phyloP scores from a whole-genome alignment of 2,113 vertebrate species.

The Edolisoma coerulescens region DNA sequence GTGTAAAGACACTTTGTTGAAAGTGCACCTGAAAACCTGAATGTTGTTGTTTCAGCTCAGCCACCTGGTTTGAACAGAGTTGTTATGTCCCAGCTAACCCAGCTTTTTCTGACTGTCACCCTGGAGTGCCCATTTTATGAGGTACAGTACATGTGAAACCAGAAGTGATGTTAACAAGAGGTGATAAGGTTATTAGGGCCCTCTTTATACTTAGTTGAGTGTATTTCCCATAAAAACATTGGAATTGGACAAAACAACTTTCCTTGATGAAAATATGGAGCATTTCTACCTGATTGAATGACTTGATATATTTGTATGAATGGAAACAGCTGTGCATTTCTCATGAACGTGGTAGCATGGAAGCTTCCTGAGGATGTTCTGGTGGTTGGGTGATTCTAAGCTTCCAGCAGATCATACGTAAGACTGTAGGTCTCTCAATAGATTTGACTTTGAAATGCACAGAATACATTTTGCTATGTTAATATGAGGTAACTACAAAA shows the following conservation, averaged over 20 bases:
- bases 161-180: background rate
- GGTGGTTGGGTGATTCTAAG: background rate
- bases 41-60: constrained; percentile 71
- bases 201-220: background rate
- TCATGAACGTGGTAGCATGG: rapidly evolving
- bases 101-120: constrained; percentile 83
- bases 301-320: background rate
- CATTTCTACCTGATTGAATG: background rate
- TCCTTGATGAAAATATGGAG: background rate
- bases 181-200: background rate
- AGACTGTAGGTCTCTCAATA: background rate
- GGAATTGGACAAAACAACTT: background rate
- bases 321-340: background rate
- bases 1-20: background rate
- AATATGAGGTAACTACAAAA: background rate
- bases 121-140: constrained; percentile 90
- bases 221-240: background rate
- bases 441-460: background rate
- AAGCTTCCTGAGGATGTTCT: background rate
- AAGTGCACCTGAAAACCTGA: background rate
- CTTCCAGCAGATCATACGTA: background rate
- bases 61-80: constrained; percentile 65
- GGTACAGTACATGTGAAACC: constrained; percentile 55
- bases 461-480: background rate
- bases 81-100: constrained; percentile 81